Evolutionary conservation across 2,113 vertebrate genomes (phyloP), one percentile per base, ranked within the genome.

Genomic region (Pheucticus melanocephalus): DNA sequence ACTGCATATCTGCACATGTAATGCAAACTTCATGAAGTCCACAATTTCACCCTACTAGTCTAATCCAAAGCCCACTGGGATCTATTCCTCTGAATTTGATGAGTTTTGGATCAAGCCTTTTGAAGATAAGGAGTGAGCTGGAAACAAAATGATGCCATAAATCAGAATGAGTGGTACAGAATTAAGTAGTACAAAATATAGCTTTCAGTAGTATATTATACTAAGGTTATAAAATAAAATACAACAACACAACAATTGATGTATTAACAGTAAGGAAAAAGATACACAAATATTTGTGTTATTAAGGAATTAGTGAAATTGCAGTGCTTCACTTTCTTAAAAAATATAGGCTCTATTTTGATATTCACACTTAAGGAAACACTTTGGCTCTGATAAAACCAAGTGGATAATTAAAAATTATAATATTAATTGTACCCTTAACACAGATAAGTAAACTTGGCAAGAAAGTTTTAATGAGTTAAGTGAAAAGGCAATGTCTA

Each of bases 61-160:
- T 96, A 96, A 96, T 96, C 95, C 94, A 94, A 96, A 96, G 88
- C 72, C 94, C 95, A 97, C 68, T 96, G 96, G 92, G 95, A 95
- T 95, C 92, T 93, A 18, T 92, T 88, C 72, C 72, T 95, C 95
- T 94, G 92, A 95, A 96, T 96, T 96, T 94, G 94, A 95, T 95
- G 94, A 96, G 95, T 96, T 97, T 96, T 95, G 95, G 90, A 96
- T 97, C 95, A 94, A 95, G 92, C 86, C 73, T 96, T 96, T 96
- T 93, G 86, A 92, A 96, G 95, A 96, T 95, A 97, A 96, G 86
- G 77, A 93, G 69, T 88, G 90, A 95, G 90, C 95, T 95, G 80
- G 92, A 96, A 97, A 96, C 94, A 97, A 97, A 96, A 96, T 86
- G 95, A 93, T 96, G 94, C 95, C 93, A 94, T 94, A 96, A 96